Conservation (phyloP, 1,140 invertebrate species). For the Sweltsa coloradensis region DNA sequence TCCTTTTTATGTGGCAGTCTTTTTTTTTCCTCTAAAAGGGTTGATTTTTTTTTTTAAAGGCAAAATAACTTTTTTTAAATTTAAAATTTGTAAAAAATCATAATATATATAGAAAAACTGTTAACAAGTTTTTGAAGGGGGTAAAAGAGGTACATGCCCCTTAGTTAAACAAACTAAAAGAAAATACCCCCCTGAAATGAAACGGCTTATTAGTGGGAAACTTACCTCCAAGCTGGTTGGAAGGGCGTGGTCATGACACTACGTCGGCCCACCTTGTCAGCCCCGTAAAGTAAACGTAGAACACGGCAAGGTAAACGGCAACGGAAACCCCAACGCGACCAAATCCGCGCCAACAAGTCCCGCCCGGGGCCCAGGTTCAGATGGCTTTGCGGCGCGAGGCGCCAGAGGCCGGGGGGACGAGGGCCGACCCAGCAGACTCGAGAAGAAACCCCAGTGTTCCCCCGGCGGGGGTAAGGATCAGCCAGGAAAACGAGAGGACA, state of each 20-base stretch:
- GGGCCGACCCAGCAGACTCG: constrained; percentile 51
- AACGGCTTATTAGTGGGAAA: background rate
- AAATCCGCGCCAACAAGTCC: constrained; percentile 45
- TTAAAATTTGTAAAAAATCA: too few relatives aligned
- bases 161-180: constrained; percentile 3
- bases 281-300: constrained; percentile 76
- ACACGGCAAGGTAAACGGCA: constrained; percentile 65
- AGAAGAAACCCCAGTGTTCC: constrained; percentile 83
- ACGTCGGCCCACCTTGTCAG: constrained; percentile 84
- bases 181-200: background rate
- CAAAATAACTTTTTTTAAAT: too few relatives aligned
- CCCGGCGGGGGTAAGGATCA: too few relatives aligned
- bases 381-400: too few relatives aligned
- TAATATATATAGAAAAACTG: background rate
- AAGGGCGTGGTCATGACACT: constrained; percentile 95
- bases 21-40: too few relatives aligned
- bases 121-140: too few relatives aligned
- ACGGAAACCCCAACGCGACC: constrained; percentile 50
- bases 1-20: too few relatives aligned
- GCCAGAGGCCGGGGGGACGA: constrained; percentile 71
- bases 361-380: constrained; percentile 42
- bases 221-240: constrained; percentile 77
- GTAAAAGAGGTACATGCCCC: too few relatives aligned
- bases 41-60: too few relatives aligned
- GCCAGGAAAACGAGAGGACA: too few relatives aligned